Evolutionary conservation across 64 coral and sea anemone genomes (phyloP).

Genomic region (Pocillopora verrucosa): DNA sequence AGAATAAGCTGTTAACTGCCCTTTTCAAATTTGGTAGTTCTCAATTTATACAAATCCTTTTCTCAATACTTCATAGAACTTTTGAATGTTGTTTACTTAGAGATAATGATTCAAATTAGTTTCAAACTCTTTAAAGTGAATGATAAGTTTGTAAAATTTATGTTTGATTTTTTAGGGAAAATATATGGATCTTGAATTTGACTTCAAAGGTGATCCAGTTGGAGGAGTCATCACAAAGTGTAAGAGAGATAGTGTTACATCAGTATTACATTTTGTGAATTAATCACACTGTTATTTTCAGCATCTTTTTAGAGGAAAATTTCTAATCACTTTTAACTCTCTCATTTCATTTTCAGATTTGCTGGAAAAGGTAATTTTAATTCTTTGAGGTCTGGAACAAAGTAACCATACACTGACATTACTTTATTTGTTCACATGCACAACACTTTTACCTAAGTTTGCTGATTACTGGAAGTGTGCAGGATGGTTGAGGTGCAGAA

Average conservation of each 20-base stretch:
- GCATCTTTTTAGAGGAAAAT: background rate
- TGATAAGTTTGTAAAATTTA: background rate
- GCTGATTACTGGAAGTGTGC: no score
- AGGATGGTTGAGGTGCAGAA: background rate
- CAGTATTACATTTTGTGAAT: background rate
- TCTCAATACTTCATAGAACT: no score
- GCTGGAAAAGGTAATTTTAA: slow-evolving; percentile 84
- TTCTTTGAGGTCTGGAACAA: background rate
- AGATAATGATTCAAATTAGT: background rate
- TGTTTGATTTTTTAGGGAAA: slow-evolving; percentile 63
- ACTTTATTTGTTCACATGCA: background rate
- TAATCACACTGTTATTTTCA: background rate
- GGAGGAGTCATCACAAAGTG: slow-evolving; percentile 99
- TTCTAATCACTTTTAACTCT: background rate
- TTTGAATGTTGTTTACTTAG: no score
- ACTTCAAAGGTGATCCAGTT: slow-evolving; percentile 96
- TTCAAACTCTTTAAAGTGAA: background rate
- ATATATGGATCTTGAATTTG: slow-evolving; percentile 99
- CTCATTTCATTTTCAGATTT: slow-evolving; percentile 75
- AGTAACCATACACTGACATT: background rate
- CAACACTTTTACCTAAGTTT: no score
- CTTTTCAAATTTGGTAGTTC: no score
- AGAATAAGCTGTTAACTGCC: no score
- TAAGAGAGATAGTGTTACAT: slow-evolving; percentile 26
- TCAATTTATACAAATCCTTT: no score